Evolutionary conservation across 2,797 vertebrate genomes (phyloP), one percentile per base, ranked within the genome.

Genomic region (Danio choprae): DNA sequence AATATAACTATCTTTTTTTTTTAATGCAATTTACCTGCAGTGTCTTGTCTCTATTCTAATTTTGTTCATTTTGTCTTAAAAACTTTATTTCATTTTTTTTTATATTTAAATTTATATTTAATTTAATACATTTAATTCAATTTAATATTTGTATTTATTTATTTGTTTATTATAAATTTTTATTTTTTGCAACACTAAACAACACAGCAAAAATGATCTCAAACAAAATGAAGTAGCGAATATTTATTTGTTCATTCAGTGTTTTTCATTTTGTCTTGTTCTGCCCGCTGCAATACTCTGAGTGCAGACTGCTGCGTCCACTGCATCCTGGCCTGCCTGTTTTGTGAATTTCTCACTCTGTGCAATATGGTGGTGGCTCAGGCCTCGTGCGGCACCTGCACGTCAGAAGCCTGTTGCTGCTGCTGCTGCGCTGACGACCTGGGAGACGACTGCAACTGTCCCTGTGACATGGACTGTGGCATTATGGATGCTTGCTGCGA

Each of bases 401-500:
- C 96, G 0, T 95, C 96, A 0, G 97, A 98, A 89, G 93, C 93
- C 48, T 98, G 97, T 92, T 98, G 97, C 88, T 98, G 97, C 83
- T 98, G 97, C 81, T 98, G 97, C 90, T 96, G 96, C 40, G 87
- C 93, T 1, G 97, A 98, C 0, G 97, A 99, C 84, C 86, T 96
- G 90, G 97, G 97, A 1, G 97, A 98, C 38, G 97, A 97, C 93
- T 99, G 97, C 91, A 97, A 94, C 94, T 96, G 95, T 89, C 96
- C 97, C 0, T 99, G 97, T 73, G 98, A 98, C 85, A 96, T 96
- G 96, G 96, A 98, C 87, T 99, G 97, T 75, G 97, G 97, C 89
- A 96, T 99, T 88, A 97, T 99, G 96, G 98, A 99, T 0, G 96
- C 96, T 51, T 99, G 98, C 89, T 99, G 97, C 88, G 97, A 99